Base-by-base conservation (phyloP, 2,113 vertebrate genomes). In the Heptranchias perlo region DNA sequence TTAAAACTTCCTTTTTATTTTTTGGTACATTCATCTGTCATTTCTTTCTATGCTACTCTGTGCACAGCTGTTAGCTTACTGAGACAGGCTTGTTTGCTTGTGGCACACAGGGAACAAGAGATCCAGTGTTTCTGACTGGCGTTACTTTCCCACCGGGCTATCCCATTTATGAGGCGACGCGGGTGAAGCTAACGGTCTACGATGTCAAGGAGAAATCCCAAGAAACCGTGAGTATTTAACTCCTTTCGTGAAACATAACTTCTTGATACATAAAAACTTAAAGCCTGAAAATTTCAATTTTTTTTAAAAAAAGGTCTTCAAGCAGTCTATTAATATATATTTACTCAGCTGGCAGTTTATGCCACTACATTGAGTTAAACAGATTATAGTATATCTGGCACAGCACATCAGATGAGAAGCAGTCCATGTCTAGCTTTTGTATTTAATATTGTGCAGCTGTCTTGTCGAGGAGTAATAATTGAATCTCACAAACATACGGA, bases 171-270 rank as follows among this genome's bases (percentile, higher is more conserved):
- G 98, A 98, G 61, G 99, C 99, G 97, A 99, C 98, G 8, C 97
- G 98, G 97, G 98, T 99, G 97, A 99, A 99, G 96, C 98, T 99
- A 86, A 98, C 98, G 0, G 98, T 99, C 97, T 99, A 99, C 96
- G 99, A 99, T 98, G 98, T 99, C 97, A 99, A 98, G 97, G 98
- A 99, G 96, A 99, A 98, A 97, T 97, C 97, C 97, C 98, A 98
- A 96, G 98, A 99, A 97, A 98, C 98, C 0, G 99, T 99, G 97
- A 99, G 99, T 98, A 96, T 96, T 97, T 96, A 35, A 3, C 11
- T 93, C 58, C 47, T 95, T 73, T 31, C 35, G 25, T 95, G 65
- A 49, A 44, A 35, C 4, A 69, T 8, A 21, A 7, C 65, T 95
- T 58, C 47, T 49, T 11, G 47, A 73, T 49, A 14, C 62, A 35